Evolutionary conservation across 2,797 vertebrate species (phyloP).

Genomic region (Ctenosaura bakeri): DNA sequence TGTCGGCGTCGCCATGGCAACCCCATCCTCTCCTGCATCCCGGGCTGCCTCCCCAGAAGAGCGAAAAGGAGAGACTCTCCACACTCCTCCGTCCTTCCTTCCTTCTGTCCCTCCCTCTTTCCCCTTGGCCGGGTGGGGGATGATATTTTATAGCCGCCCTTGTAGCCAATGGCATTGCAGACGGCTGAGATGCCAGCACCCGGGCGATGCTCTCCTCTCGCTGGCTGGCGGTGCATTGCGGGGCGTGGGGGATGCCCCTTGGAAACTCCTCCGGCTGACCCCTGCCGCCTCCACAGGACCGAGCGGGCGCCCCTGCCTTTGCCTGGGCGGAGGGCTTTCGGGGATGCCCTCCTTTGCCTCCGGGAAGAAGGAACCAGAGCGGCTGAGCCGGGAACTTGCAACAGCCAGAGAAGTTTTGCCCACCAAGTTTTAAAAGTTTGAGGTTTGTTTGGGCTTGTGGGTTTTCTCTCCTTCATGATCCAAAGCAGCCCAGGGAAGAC

Average conservation of each 20-base stretch:
- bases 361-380: background rate
- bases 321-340: background rate
- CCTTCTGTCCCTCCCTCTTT: background rate
- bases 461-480: background rate
- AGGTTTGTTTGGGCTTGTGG: background rate
- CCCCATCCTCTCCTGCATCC: slow-evolving; percentile 37
- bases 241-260: slow-evolving; percentile 61
- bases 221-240: background rate
- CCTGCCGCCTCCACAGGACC: background rate
- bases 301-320: too few species aligned
- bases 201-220: slow-evolving; percentile 12
- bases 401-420: background rate
- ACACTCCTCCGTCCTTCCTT: background rate
- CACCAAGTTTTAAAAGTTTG: slow-evolving; percentile 41
- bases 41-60: background rate
- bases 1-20: slow-evolving; percentile 36
- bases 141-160: slow-evolving; percentile 61
- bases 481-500: background rate
- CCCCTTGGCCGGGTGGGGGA: slow-evolving; percentile 37
- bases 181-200: slow-evolving; percentile 65
- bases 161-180: slow-evolving; percentile 76
- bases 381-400: background rate
- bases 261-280: slow-evolving; percentile 31
- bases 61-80: background rate
- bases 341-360: background rate